These are phyloP conservation scores for Sebastes hubbsi DNA, from an alignment of 2,797 vertebrate genomes.

Conservation along the genomic window DNA sequence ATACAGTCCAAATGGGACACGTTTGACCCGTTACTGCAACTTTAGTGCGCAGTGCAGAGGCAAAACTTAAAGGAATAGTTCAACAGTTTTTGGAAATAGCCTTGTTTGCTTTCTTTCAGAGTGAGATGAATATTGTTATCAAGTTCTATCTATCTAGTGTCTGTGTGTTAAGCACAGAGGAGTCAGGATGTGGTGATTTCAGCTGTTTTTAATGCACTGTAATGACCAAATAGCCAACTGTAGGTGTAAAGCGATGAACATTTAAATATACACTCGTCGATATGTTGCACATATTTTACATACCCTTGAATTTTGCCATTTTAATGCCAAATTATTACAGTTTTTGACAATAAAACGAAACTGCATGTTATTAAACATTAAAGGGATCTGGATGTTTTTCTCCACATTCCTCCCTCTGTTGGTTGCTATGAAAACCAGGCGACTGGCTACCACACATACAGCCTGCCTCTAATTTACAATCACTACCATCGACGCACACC, in stretches of 20 bases:
- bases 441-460: constrained; percentile 21
- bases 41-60: background rate
- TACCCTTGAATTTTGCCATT: background rate
- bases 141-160: background rate
- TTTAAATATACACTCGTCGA: background rate
- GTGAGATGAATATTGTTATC: background rate
- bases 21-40: background rate
- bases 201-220: background rate
- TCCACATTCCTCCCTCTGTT: constrained; percentile 5
- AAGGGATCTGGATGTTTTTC: constrained; percentile 10
- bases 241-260: background rate
- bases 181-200: background rate
- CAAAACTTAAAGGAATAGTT: no score
- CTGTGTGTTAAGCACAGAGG: background rate
- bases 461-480: constrained; percentile 15
- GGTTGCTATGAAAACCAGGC: constrained; percentile 35
- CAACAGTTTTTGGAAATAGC: background rate
- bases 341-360: no score
- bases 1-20: background rate
- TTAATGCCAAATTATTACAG: no score
- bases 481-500: background rate
- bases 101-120: no score
- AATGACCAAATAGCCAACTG: background rate
- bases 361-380: background rate
- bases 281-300: background rate